Evolutionary conservation across 2,888 invertebrate genomes (phyloP).

Genomic region (Apotomis turbidana): DNA sequence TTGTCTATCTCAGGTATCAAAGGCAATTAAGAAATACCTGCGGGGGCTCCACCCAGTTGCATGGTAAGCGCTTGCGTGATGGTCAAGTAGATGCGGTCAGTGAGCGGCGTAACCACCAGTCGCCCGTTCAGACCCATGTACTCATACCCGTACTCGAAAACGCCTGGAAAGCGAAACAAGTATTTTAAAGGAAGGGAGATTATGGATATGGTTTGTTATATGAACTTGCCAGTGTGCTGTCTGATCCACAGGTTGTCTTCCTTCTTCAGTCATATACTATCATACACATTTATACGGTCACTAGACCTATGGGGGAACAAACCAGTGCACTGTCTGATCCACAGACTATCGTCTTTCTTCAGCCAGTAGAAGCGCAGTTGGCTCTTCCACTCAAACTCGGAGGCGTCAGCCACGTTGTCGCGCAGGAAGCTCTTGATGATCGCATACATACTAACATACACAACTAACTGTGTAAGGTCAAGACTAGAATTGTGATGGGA

Average conservation of each 20-base stretch:
- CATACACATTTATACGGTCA: too few species aligned
- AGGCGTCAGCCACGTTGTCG: constrained; percentile 91
- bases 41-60: constrained; percentile 96
- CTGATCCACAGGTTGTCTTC: too few species aligned
- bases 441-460: constrained; percentile 79
- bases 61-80: constrained; percentile 96
- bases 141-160: constrained; percentile 96
- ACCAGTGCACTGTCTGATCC: constrained; percentile 92
- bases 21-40: constrained; percentile 77
- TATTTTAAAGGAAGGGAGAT: too few species aligned
- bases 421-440: constrained; percentile 92
- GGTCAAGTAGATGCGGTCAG: constrained; percentile 96
- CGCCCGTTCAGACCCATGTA: constrained; percentile 97
- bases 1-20: too few species aligned
- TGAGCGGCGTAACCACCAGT: constrained; percentile 95
- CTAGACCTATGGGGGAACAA: neutral
- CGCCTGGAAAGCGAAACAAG: constrained; percentile 70
- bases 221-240: too few species aligned
- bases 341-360: constrained; percentile 90
- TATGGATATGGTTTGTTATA: too few species aligned
- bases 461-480: too few species aligned
- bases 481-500: neutral
- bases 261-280: too few species aligned
- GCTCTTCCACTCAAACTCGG: constrained; percentile 97
- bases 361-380: constrained; percentile 97